Percentiles rank a stretch among this genome's conserved stretches.
Evolutionary conservation across 2,797 vertebrate genomes (phyloP).

Genomic region (Lagocephalus sceleratus): DNA sequence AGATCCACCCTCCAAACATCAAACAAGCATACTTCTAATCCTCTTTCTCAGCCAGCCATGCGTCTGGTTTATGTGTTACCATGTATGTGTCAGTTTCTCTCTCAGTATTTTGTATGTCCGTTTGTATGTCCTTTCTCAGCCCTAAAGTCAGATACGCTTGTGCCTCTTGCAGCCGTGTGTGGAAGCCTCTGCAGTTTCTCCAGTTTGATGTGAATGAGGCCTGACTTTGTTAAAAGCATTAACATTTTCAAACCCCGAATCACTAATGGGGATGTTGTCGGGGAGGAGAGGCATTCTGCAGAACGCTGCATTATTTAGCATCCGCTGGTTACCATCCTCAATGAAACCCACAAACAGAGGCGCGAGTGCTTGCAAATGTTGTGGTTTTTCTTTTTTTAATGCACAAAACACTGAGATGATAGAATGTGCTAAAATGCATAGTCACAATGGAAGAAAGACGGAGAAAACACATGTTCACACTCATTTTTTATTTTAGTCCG

Average conservation of each 20-base stretch:
- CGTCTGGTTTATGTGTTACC: conserved; percentile 7
- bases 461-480: conserved; percentile 5
- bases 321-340: conserved; percentile 56
- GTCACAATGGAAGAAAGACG: conserved; percentile 1
- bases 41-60: neutral
- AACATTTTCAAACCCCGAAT: conserved; percentile 68
- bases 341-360: conserved; percentile 25
- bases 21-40: neutral
- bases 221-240: conserved; percentile 66
- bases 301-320: conserved; percentile 72
- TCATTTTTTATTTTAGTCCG: conserved; percentile 8
- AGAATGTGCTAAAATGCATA: conserved; percentile 30
- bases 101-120: conserved; percentile 19
- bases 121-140: conserved; percentile 15
- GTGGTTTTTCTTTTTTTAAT: conserved; percentile 24
- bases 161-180: conserved; percentile 18
- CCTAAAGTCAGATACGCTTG: conserved; percentile 14
- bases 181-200: conserved; percentile 20
- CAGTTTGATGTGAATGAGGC: conserved; percentile 55
- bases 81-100: conserved; percentile 16
- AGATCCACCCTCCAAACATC: neutral
- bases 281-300: conserved; percentile 64
- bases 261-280: conserved; percentile 64
- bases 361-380: conserved; percentile 21
- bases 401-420: conserved; percentile 33